These are phyloP conservation scores for Vidua chalybeata DNA, from an alignment of 2,113 vertebrate species.

Conservation along the genomic window DNA sequence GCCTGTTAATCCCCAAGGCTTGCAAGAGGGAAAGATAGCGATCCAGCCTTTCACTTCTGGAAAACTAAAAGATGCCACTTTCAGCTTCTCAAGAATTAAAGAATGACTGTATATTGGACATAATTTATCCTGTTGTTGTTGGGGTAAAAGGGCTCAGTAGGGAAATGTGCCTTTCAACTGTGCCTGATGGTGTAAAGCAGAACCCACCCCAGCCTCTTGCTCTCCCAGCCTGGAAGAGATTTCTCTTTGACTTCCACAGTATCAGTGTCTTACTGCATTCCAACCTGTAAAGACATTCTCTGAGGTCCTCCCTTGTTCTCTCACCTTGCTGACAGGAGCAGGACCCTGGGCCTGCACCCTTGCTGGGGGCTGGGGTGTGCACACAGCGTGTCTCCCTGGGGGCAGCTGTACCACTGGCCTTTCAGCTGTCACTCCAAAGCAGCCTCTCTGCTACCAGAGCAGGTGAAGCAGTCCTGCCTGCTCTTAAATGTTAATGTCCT, in stretches of 20 bases:
- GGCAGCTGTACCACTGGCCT: neutral
- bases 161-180: neutral
- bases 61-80: neutral
- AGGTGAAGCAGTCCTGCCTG: neutral
- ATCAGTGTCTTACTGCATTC: neutral
- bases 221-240: neutral
- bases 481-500: neutral
- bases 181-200: neutral
- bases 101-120: neutral
- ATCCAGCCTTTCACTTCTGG: conserved; percentile 2
- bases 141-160: neutral
- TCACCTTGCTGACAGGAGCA: rapidly evolving
- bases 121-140: neutral
- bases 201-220: neutral
- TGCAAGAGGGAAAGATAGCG: neutral
- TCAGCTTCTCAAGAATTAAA: neutral
- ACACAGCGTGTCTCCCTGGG: rapidly evolving
- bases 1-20: conserved; percentile 18
- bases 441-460: neutral
- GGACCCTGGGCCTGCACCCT: rapidly evolving
- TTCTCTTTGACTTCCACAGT: neutral
- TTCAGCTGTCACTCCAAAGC: neutral
- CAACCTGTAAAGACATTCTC: rapidly evolving
- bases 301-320: neutral
- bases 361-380: rapidly evolving